Percentiles rank a stretch among this genome's conserved stretches.
Evolutionary conservation across 2,797 vertebrate genomes (phyloP).

Genomic region (Oryzias sinensis): DNA sequence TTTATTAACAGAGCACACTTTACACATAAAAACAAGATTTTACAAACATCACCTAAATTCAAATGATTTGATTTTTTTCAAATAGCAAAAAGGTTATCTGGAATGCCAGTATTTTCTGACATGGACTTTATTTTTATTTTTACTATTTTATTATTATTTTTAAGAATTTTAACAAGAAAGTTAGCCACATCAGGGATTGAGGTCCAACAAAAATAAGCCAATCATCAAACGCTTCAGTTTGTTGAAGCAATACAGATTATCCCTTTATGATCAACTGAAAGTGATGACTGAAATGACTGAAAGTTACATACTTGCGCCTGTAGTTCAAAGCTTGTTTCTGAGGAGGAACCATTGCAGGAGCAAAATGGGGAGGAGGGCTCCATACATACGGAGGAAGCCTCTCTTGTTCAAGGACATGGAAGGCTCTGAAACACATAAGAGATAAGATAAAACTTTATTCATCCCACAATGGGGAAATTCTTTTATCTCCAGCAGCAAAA

Average conservation of each 20-base stretch:
- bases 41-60: too few species aligned
- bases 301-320: constrained; percentile 59
- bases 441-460: too few species aligned
- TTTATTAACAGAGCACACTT: too few species aligned
- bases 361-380: constrained; percentile 22
- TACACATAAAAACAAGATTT: too few species aligned
- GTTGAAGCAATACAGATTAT: neutral
- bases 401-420: constrained; percentile 5
- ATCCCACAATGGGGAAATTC: too few species aligned
- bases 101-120: too few species aligned
- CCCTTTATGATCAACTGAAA: neutral
- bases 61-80: too few species aligned
- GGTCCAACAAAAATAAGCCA: neutral
- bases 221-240: too few species aligned
- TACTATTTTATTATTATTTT: too few species aligned
- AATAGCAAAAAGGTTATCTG: too few species aligned
- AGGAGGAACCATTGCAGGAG: constrained; percentile 11
- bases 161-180: neutral
- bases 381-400: constrained; percentile 49
- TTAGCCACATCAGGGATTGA: neutral
- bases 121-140: too few species aligned
- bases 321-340: constrained; percentile 12
- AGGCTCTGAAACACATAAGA: constrained; percentile 37
- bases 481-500: too few species aligned
- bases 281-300: neutral